Evolutionary conservation across 2,888 invertebrate species (phyloP), one percentile per base, ranked within the genome.

Genomic region (Drosophila tanythrix): DNA sequence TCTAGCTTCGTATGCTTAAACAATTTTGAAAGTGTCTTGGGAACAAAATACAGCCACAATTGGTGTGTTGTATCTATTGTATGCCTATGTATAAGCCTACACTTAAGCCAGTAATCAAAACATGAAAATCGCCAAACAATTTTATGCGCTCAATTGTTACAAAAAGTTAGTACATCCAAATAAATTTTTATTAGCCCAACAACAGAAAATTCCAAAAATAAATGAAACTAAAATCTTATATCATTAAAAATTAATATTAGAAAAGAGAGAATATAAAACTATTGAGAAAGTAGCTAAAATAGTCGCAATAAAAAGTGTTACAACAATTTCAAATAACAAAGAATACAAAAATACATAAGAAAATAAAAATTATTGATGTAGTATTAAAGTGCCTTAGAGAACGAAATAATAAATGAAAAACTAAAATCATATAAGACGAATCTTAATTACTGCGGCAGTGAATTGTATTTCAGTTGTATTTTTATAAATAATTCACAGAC

Each of bases 331-430:
- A 56, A 29, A 53, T 53, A 40, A 31, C 56, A 51, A 43, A 36
- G 35, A 50, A 51, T 31, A 43, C 21, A 31, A 43, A 31, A 57
- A 31, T 13, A 51, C 51, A n/a, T 3, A 79, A 51, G 36, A 27
- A 43, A 50, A 10, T 46, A 75, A 61, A 50, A 21, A 38, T 56
- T 78, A 82, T 83, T 78, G 72, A 82, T 78, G 77, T 79, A 81
- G 81, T 89, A 82, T 88, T 89, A 83, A 88, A 85, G 84, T 88
- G 88, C 88, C 89, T 88, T 89, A 90, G 90, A 88, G 80, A 74
- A 64, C n/a, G 61, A 72, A 56, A 53, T 59, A 48, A 73, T 79
- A 68, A 70, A 70, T 51, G 51, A 73, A 63, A 70, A 18, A 74
- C 70, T 27, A 52, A 29, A 60, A 63, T 71, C 56, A 69, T 53